Base-by-base conservation (phyloP, 2,888 invertebrate species). In the Athalia rosae region DNA sequence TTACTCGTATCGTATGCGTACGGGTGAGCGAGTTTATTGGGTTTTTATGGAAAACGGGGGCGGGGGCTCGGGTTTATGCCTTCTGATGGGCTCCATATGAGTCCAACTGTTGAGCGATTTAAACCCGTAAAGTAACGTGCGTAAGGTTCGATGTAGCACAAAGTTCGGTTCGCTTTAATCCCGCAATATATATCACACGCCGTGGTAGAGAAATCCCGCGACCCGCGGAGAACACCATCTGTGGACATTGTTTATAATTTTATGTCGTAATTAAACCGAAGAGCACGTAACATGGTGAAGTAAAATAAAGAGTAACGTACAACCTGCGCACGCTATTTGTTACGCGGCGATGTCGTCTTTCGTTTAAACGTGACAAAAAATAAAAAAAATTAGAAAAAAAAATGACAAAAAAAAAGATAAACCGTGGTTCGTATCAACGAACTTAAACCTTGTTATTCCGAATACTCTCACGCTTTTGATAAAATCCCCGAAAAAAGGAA, bases 241-340 rank as follows among this genome's bases (percentile, higher is more conserved):
- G 84, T 80, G 81, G 80, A 80, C 83, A 85, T 85, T 86, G 84
- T 86, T 86, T 84, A 86, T 85, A 81, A 80, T 86, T 86, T 85
- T 84, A 85, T 83, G 84, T 82, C 82, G 82, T 84, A 84, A 86
- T 86, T 85, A 86, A 86, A 87, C 82, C 84, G 84, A 87, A 85
- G 82, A 85, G 84, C 83, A 79, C 81, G 81, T 82, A 81, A 61
- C 13, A 13, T 8, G 5, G 28, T 11, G 43, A 69, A 56, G 69
- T 56, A n/a, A 58, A 45, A 41, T 28, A 28, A 28, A 28, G 28
- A 28, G 2, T 28, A 28, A 28, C 2, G 28, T 28, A 28, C 28
- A 28, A 28, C 28, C 2, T 28, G 28, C 28, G 28, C 28, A 28
- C 58, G 56, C 58, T 74, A 74, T 74, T 74, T 74, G 74, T 74